Evolutionary conservation across 2,888 invertebrate genomes (phyloP).

Genomic region (Philhelius pedissequus): DNA sequence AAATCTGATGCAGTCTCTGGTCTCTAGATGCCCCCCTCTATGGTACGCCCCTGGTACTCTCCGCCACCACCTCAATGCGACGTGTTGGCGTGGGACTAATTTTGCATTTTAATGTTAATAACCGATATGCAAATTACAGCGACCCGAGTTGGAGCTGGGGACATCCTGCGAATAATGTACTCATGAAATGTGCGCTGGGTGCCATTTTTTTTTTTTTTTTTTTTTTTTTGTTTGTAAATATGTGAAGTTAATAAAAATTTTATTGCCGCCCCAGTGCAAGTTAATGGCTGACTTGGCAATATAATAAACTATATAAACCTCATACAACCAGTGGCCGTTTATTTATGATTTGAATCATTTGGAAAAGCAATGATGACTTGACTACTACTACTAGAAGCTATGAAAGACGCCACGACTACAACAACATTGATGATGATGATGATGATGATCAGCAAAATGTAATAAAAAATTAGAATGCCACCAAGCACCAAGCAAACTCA

Average conservation of each 20-base stretch:
- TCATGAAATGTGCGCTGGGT: slow-evolving; percentile 65
- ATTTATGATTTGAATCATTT: slow-evolving; percentile 68
- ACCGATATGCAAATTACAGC: slow-evolving; percentile 69
- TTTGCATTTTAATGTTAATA: slow-evolving; percentile 69
- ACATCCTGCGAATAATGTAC: slow-evolving; percentile 57
- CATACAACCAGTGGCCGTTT: slow-evolving; percentile 16
- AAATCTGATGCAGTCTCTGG: no score
- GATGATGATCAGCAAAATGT: slow-evolving; percentile 49
- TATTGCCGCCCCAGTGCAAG: slow-evolving; percentile 62
- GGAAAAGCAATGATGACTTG: slow-evolving; percentile 38
- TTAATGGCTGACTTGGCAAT: slow-evolving; percentile 35
- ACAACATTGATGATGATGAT: background rate
- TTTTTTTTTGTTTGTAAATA: slow-evolving; percentile 44
- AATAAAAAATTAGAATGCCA: slow-evolving; percentile 64
- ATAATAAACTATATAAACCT: slow-evolving; percentile 10
- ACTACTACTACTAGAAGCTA: background rate
- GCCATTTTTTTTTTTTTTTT: slow-evolving; percentile 38
- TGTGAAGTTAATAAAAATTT: slow-evolving; percentile 64
- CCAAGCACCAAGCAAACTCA: slow-evolving; percentile 48
- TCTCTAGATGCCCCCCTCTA: slow-evolving; percentile 26
- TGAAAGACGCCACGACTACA: background rate
- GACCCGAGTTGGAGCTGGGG: slow-evolving; percentile 2
- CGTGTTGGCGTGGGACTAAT: slow-evolving; percentile 63
- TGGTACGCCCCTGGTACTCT: slow-evolving; percentile 63
- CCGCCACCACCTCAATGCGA: background rate